Evolutionary conservation across 2,888 invertebrate genomes (phyloP).

Genomic region (Lasioglossum villosulum): DNA sequence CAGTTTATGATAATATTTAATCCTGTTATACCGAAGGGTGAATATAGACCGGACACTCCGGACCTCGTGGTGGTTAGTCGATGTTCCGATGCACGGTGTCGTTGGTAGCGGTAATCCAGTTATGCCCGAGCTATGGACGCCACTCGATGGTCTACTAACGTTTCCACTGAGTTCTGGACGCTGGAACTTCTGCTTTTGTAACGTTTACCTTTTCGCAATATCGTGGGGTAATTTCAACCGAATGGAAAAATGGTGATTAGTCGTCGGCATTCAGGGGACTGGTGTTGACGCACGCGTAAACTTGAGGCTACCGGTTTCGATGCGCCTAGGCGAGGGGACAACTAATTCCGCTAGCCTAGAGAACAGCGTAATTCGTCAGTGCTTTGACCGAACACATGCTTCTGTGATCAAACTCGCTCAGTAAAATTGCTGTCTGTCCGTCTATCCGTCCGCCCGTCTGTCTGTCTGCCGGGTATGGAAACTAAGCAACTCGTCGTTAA

Average conservation of each 20-base stretch:
- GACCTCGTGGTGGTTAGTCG: slow-evolving; percentile 75
- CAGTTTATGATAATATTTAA: slow-evolving; percentile 82
- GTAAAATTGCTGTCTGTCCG: neutral
- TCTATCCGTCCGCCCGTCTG: neutral
- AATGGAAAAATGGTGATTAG: neutral
- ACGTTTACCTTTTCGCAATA: slow-evolving; percentile 8
- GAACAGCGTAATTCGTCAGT: neutral
- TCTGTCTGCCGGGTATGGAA: neutral
- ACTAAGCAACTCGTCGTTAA: neutral
- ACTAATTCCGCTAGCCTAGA: neutral
- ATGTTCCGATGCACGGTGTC: slow-evolving; percentile 74
- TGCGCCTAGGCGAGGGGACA: neutral
- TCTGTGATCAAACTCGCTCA: neutral
- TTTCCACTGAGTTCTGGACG: slow-evolving; percentile 58
- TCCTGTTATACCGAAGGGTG: slow-evolving; percentile 74
- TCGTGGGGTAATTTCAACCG: neutral
- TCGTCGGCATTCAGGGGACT: neutral
- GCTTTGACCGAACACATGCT: neutral
- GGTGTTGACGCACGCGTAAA: neutral
- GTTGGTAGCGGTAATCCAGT: slow-evolving; percentile 78
- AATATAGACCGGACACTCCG: slow-evolving; percentile 54
- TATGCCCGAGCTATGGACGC: slow-evolving; percentile 70
- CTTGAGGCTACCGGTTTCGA: neutral
- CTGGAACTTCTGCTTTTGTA: neutral
- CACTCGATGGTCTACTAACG: slow-evolving; percentile 61